A percentile compares a stretch with the other conserved stretches of the same genome.
These are phyloP conservation scores for Paracyclopina nana DNA, from an alignment of 1,140 invertebrate genomes.

Conservation along the genomic window DNA sequence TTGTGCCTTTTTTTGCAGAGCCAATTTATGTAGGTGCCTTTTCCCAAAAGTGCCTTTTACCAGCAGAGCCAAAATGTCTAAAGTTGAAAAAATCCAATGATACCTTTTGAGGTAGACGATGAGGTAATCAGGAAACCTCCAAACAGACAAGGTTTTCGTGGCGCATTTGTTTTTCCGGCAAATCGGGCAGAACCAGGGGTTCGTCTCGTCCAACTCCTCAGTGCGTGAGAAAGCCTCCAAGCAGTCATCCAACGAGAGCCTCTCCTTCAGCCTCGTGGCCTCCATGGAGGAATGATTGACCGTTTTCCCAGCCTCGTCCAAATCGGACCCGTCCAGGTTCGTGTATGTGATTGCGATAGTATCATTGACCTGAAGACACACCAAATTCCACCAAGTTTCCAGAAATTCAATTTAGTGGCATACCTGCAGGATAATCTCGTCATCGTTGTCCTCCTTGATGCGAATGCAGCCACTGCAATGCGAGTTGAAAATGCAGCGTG, in stretches of 20 bases:
- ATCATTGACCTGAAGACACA: slow-evolving; percentile 35
- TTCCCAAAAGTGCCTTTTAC: too few relatives aligned
- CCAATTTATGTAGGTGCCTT: too few relatives aligned
- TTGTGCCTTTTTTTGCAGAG: too few relatives aligned
- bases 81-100: too few relatives aligned
- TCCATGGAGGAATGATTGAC: slow-evolving; percentile 25
- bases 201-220: slow-evolving; percentile 43
- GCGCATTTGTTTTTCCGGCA: slow-evolving; percentile 44
- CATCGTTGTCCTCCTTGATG: slow-evolving; percentile 25
- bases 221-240: slow-evolving; percentile 45
- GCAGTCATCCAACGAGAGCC: slow-evolving; percentile 40
- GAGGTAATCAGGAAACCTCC: slow-evolving; percentile 43
- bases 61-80: too few relatives aligned
- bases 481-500: slow-evolving; percentile 35
- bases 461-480: slow-evolving; percentile 42
- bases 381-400: too few relatives aligned
- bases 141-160: slow-evolving; percentile 44
- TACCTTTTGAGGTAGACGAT: slow-evolving; percentile 50
- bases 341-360: slow-evolving; percentile 33
- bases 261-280: slow-evolving; percentile 29
- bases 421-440: slow-evolving; percentile 29
- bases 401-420: too few relatives aligned
- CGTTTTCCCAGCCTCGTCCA: neutral
- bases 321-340: slow-evolving; percentile 19
- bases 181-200: slow-evolving; percentile 47